Base-by-base conservation (phyloP, 2,888 invertebrate genomes). In the Acleris cristana region DNA sequence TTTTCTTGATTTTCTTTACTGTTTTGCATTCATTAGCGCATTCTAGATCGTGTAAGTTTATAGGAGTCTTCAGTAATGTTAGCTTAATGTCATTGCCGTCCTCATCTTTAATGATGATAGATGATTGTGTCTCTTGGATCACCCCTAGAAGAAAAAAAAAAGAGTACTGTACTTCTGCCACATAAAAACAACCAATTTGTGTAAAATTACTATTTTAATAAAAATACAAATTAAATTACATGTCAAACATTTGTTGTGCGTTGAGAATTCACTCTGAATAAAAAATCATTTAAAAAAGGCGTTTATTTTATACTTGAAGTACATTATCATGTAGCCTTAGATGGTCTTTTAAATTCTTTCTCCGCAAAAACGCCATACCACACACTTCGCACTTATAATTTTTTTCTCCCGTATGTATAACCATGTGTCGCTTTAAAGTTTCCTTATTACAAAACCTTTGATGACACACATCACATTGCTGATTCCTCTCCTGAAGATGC, bases 301-400 rank as follows among this genome's bases (percentile, higher is more conserved):
- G 10, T 34, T 65, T 6, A 34, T 54, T 40, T 48, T 56, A 65
- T 54, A 60, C 64, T 52, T 71, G 72, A 63, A 66, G 44, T 75
- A 73, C 81, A 45, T 86, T 82, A 72, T 90, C 89, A 68, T 92
- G 92, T 56, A 90, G 73, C 10, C 90, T 78, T 64, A 92, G 78
- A 79, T 93, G 93, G 57, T 91, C 90, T 69, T 88, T 89, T 68
- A 93, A 79, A 72, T 92, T 92, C 72, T 92, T 92, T 49, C 92
- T 79, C 19, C 93, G 83, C 72, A 91, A 77, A 57, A 92, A 93
- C 1, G 91, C 91, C 86, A 93, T 91, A 0, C 92, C 88, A 63
- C 94, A 94, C 2, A 93, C 83, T 58, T 93, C 89, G 63, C 94
- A 94, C 69, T 93, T 92, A 65, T 93, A 92, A 62, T 94, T 94